phyloP scores from a whole-genome alignment of 2,888 invertebrate genomes.

The Oscheius sp. region DNA sequence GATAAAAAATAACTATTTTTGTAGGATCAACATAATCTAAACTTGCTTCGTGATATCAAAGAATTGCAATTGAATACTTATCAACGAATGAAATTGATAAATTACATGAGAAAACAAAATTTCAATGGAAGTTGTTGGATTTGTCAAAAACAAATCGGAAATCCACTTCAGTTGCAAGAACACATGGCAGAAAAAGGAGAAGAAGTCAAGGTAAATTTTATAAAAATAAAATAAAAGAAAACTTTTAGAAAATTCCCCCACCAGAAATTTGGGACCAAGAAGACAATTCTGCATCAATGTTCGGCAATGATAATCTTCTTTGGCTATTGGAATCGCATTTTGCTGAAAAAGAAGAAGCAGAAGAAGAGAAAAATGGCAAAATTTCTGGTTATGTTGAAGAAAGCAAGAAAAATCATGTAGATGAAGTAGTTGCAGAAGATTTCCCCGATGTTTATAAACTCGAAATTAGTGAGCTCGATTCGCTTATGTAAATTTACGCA shows the following conservation, averaged over 20 bases:
- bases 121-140: conserved; percentile 81
- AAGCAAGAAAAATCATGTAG: conserved; percentile 65
- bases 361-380: conserved; percentile 24
- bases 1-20: too few species aligned
- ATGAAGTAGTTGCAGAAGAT: conserved; percentile 63
- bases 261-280: conserved; percentile 64
- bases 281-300: conserved; percentile 85
- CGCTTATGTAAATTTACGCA: conserved; percentile 1
- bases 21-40: not conserved
- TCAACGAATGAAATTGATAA: conserved; percentile 84
- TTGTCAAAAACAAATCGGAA: conserved; percentile 81
- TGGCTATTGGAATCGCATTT: conserved; percentile 71
- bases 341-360: conserved; percentile 35
- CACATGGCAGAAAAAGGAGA: conserved; percentile 79
- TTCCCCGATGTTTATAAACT: conserved; percentile 61
- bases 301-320: conserved; percentile 88
- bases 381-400: conserved; percentile 40
- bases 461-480: conserved; percentile 28
- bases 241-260: conserved; percentile 61
- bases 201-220: not conserved
- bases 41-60: not conserved
- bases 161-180: conserved; percentile 78
- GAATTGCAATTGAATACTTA: conserved; percentile 74
- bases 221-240: conserved; percentile 45
- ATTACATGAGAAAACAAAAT: conserved; percentile 84